Percentiles rank a stretch among this genome's conserved stretches.
Conservation (phyloP, 1,140 invertebrate genomes). For the Steinernema khuongi region DNA sequence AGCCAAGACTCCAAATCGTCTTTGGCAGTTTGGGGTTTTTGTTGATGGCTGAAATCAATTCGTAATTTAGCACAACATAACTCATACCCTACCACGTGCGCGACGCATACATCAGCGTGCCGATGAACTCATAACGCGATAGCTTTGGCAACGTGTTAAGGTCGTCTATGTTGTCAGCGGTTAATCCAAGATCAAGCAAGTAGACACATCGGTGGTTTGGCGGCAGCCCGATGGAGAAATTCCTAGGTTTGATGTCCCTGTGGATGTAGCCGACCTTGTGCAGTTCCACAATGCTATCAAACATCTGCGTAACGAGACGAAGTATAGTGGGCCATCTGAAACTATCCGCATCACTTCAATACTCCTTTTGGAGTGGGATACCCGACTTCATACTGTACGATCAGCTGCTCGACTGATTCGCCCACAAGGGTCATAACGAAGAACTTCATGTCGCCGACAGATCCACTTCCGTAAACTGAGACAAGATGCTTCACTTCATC, state of each 20-base stretch:
- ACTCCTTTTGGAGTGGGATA: not conserved
- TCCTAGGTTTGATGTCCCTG: slow-evolving; percentile 85
- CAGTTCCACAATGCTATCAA: not conserved
- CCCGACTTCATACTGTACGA: not conserved
- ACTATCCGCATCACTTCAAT: not conserved
- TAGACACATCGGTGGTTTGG: not conserved
- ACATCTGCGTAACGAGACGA: not conserved
- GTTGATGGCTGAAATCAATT: not conserved
- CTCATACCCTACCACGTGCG: not conserved
- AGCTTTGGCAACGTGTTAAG: not conserved
- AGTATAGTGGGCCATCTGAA: not conserved
- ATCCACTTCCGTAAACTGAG: not conserved
- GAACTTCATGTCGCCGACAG: not conserved
- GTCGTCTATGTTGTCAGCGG: not conserved
- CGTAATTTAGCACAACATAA: not conserved
- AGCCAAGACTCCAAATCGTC: slow-evolving; percentile 1
- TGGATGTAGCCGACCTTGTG: slow-evolving; percentile 76
- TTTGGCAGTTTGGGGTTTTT: not conserved
- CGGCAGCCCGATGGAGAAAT: slow-evolving; percentile 37
- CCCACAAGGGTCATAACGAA: not conserved
- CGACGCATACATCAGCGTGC: not conserved
- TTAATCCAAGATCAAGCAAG: not conserved
- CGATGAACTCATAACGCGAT: not conserved
- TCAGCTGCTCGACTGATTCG: not conserved
- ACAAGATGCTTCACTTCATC: not conserved